Base-by-base conservation (phyloP, 1,140 invertebrate species). In the Pristionchus pacificus region DNA sequence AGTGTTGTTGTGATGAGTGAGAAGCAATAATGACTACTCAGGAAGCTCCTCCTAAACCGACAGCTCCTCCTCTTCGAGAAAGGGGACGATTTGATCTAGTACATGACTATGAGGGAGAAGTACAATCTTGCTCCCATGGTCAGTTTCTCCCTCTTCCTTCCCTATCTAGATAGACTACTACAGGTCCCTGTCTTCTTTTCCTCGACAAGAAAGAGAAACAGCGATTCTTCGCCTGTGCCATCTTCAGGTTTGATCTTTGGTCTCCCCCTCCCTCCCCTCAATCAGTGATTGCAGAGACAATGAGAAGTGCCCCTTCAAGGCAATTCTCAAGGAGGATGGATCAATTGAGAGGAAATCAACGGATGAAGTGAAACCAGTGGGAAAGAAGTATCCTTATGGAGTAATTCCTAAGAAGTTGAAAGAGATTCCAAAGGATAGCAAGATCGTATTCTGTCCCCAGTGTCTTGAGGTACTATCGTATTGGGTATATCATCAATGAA, bases 351-450 rank as follows among this genome's bases (percentile, higher is more conserved):
- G n/a, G 25, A 27, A 6, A 10, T 61, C 60, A 27, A 30, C 60
- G 3, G 29, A 27, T 3, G 25, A 61, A 15, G 15, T 61, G 6
- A 30, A 10, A 27, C 6, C 6, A 61, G 60, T 61, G 6, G 6
- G 6, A 10, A 6, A 6, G 60, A 61, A 27, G 60, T 27, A 27
- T 61, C 60, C 25, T 10, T 61, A 61, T n/a, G 25, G 60, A 10
- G 19, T 61, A 6, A 61, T 61, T 27, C 25, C 64, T 6, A 58
- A 63, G 30, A 65, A 14, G 28, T 30, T 69, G 58, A 69, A 69
- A 69, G 24, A 15, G 58, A 69, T 69, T n/a, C 25, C 67, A 57
- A 69, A 69, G 33, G 29, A 27, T 14, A 30, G 27, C 2, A 68
- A 32, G 0, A 32, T 69, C 14, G 58, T 69, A 3, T 69, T 67